phyloP scores from a whole-genome alignment of 2,113 vertebrate genomes.

The Nannospalax galili region DNA sequence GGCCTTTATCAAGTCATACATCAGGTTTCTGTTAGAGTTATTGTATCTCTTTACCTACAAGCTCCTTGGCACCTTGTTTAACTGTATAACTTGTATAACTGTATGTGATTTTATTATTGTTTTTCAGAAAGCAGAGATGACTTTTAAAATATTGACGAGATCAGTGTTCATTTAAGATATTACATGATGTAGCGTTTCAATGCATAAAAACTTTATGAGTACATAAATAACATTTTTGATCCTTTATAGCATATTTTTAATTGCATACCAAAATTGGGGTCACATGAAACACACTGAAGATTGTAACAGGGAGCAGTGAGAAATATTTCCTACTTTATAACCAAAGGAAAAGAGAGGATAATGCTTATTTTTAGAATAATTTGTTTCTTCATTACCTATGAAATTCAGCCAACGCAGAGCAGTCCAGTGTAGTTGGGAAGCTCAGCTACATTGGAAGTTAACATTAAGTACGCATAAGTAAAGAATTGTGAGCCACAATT shows the following conservation, averaged over 20 bases:
- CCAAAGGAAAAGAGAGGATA: slow-evolving; percentile 8
- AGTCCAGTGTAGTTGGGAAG: not conserved
- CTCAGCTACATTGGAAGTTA: slow-evolving; percentile 26
- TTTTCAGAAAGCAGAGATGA: not conserved
- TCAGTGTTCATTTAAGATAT: slow-evolving; percentile 22
- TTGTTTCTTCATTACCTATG: slow-evolving; percentile 22
- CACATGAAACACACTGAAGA: slow-evolving; percentile 37
- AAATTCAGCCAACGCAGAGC: not conserved
- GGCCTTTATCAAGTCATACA: not conserved
- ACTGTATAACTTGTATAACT: not conserved
- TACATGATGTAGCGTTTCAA: not conserved
- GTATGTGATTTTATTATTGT: not conserved
- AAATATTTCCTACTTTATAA: slow-evolving; percentile 52
- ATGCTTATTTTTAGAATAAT: slow-evolving; percentile 40
- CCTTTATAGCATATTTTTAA: not conserved
- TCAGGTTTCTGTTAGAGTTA: not conserved
- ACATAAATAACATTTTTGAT: not conserved
- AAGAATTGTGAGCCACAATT: not conserved
- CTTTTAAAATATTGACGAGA: slow-evolving; percentile 51
- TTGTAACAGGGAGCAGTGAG: not conserved
- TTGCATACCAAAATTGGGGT: slow-evolving; percentile 4
- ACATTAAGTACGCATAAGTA: not conserved
- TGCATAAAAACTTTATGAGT: not conserved
- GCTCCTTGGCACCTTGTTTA: not conserved
- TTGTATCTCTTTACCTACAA: not conserved